Conservation (phyloP, 1,140 invertebrate species). For the Bradynema listronoti region DNA sequence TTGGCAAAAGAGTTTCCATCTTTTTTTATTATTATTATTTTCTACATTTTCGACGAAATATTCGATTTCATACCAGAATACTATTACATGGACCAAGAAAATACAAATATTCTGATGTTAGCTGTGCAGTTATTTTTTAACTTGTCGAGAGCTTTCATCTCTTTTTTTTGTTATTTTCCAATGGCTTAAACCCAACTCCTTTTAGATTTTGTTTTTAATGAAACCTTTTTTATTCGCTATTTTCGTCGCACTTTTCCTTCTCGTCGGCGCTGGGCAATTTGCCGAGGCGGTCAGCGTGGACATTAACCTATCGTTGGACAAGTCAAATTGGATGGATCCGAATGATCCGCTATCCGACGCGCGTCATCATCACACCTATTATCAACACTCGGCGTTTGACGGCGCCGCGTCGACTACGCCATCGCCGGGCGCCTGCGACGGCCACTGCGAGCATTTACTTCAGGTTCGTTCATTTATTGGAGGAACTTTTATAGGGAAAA, state of each 20-base stretch:
- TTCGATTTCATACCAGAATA: too few relatives aligned
- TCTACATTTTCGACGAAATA: too few relatives aligned
- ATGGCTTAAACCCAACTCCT: too few relatives aligned
- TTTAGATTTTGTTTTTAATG: too few relatives aligned
- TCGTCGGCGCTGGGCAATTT: neutral
- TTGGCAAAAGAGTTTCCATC: too few relatives aligned
- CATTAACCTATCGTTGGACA: constrained; percentile 18
- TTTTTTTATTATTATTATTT: too few relatives aligned
- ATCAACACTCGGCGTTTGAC: neutral
- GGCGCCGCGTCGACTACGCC: neutral
- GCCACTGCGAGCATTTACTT: constrained; percentile 12
- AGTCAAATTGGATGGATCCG: constrained; percentile 32
- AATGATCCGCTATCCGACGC: constrained; percentile 19
- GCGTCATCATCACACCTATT: too few relatives aligned
- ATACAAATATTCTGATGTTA: too few relatives aligned
- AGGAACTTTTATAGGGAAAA: neutral
- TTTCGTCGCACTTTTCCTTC: neutral
- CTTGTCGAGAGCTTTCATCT: too few relatives aligned
- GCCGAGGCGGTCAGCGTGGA: constrained; percentile 10
- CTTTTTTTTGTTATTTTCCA: too few relatives aligned
- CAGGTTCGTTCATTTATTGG: constrained; percentile 16
- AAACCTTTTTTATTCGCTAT: constrained; percentile 10
- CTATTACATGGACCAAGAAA: too few relatives aligned
- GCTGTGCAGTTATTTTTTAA: too few relatives aligned
- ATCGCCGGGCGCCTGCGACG: constrained; percentile 2